Conservation (phyloP, 2,888 invertebrate genomes). For the Ornithoptera alexandrae region DNA sequence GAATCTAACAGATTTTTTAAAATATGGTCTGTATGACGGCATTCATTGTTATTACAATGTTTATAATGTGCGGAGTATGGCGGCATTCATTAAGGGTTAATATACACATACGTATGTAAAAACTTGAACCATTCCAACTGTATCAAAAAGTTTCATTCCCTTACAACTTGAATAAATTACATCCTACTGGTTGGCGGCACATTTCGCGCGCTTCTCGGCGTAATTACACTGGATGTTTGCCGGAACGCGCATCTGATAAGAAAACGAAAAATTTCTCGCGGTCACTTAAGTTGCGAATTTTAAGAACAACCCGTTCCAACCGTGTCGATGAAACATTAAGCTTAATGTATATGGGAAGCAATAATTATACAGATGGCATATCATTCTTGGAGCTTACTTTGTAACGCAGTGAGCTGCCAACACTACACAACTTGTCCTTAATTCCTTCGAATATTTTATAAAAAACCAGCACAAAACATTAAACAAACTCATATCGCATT, state of each 20-base stretch:
- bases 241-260: slow-evolving; percentile 69
- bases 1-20: too few species aligned
- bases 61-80: too few species aligned
- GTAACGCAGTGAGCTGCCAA: not conserved
- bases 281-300: slow-evolving; percentile 65
- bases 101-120: not conserved
- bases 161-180: slow-evolving; percentile 22
- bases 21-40: too few species aligned
- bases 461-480: not conserved
- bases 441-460: not conserved
- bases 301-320: slow-evolving; percentile 39
- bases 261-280: slow-evolving; percentile 55
- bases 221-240: slow-evolving; percentile 72
- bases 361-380: slow-evolving; percentile 48
- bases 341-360: slow-evolving; percentile 6
- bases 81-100: not conserved
- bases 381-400: slow-evolving; percentile 35
- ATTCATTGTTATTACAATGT: too few species aligned
- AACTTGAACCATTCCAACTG: slow-evolving; percentile 6
- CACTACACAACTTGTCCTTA: not conserved
- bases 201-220: slow-evolving; percentile 58
- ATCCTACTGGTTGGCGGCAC: slow-evolving; percentile 54
- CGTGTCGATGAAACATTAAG: slow-evolving; percentile 26
- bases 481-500: too few species aligned
- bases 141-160: slow-evolving; percentile 11